These are phyloP conservation scores for Eristalis intricaria DNA, from an alignment of 2,888 invertebrate species.

Conservation along the genomic window DNA sequence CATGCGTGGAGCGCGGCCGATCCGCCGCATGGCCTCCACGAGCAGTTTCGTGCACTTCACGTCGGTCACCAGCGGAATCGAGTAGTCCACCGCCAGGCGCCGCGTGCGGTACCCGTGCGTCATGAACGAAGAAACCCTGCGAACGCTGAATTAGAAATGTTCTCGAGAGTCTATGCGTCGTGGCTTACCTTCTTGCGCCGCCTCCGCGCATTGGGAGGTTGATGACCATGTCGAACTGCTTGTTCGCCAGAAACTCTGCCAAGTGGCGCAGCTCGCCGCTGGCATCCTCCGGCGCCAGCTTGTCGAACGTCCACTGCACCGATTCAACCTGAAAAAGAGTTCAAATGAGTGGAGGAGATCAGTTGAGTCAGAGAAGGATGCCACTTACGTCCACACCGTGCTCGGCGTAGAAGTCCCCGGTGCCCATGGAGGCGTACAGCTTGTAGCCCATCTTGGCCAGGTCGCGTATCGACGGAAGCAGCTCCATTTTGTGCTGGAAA, in stretches of 20 bases:
- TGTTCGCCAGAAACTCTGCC: conserved; percentile 95
- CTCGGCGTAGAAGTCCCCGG: conserved; percentile 98
- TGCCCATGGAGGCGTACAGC: conserved; percentile 98
- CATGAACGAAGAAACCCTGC: conserved; percentile 93
- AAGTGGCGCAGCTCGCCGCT: conserved; percentile 91
- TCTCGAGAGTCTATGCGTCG: too few species aligned
- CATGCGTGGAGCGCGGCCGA: conserved; percentile 87
- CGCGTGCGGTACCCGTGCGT: conserved; percentile 98
- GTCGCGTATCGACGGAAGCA: conserved; percentile 90
- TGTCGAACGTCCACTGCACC: conserved; percentile 98
- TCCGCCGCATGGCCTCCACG: conserved; percentile 92
- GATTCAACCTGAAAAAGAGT: conserved; percentile 89
- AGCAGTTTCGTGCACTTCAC: conserved; percentile 98
- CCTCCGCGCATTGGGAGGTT: conserved; percentile 97
- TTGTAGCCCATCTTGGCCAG: conserved; percentile 96
- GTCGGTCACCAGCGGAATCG: conserved; percentile 98
- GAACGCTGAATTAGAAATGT: too few species aligned
- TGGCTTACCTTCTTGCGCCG: conserved; percentile 85
- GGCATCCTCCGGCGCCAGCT: conserved; percentile 89
- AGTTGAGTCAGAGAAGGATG: too few species aligned
- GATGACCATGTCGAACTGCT: conserved; percentile 98
- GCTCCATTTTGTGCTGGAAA: conserved; percentile 93
- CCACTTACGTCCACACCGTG: conserved; percentile 93
- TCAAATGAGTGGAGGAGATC: background rate
- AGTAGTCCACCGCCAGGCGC: conserved; percentile 97